phyloP scores from a whole-genome alignment of 2,888 invertebrate species.

The Calameuta pallipes region DNA sequence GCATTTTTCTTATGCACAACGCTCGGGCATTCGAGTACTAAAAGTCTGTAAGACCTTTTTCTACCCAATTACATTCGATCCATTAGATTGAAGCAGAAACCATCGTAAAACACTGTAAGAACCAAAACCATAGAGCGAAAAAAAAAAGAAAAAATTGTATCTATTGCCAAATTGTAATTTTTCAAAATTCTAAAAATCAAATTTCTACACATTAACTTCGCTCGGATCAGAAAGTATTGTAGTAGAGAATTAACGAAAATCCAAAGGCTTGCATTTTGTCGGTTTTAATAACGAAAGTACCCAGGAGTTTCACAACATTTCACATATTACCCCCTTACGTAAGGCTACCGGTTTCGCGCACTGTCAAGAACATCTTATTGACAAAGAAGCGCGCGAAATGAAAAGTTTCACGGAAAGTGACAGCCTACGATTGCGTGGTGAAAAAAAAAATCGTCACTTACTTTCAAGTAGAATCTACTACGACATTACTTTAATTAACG shows the following conservation, averaged over 20 bases:
- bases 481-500: neutral
- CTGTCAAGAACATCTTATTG: neutral
- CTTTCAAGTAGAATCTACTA: neutral
- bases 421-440: neutral
- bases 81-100: neutral
- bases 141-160: neutral
- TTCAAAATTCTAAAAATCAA: neutral
- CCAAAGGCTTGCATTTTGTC: neutral
- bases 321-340: neutral
- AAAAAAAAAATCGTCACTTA: neutral
- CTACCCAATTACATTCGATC: neutral
- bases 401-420: neutral
- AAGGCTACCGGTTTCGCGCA: neutral
- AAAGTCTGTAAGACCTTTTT: neutral
- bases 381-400: neutral
- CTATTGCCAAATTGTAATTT: neutral
- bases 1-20: neutral
- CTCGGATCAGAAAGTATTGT: neutral
- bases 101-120: neutral
- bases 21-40: neutral
- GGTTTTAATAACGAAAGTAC: neutral
- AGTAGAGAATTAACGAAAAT: neutral
- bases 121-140: neutral
- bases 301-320: neutral
- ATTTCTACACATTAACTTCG: neutral